Evolutionary conservation across 2,888 invertebrate species (phyloP), one percentile per base, ranked within the genome.

Genomic region (Rosalia funebris): DNA sequence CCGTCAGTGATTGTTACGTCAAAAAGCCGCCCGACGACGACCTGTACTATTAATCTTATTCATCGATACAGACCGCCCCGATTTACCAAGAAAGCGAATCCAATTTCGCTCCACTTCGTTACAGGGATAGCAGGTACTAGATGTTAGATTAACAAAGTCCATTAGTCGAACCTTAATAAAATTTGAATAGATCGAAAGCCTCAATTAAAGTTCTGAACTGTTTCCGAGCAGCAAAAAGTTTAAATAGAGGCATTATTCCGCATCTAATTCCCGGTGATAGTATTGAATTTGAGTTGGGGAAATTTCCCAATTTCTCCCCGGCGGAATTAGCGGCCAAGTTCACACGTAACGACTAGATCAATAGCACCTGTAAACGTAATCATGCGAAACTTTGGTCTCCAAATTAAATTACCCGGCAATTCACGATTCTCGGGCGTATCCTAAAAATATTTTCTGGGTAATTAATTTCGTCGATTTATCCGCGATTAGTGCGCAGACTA

Each of bases 351-450:
- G 72, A 74, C 70, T 72, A 71, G 77, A 77, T 78, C 77, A 77
- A 77, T 77, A 76, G 75, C 77, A 77, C 77, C 78, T 78, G 78
- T 77, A 77, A 76, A 76, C 72, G 75, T 75, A 76, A 76, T 77
- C 77, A 76, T 74, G 75, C 74, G 73, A 76, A 76, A 75, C 73
- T 75, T 75, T 71, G 59, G 63, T 65, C 63, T 63, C 65, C 66
- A 67, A 69, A 66, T 69, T 69, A 66, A 69, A 66, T 69, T 69
- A 69, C 55, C 66, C 46, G 62, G 56, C 60, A 17, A 36, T 63
- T 61, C 66, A 48, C 19, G 50, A 50, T 50, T 36, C 48, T 54
- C 31, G 15, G 46, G 16, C 45, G 45, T 46, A n/a, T 34, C 36
- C 19, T 25, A 25, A 44, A 44, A 44, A 20, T 20, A 44, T 20